Base-by-base conservation (phyloP, 2,113 vertebrate genomes). In the Hiodon tergisus region DNA sequence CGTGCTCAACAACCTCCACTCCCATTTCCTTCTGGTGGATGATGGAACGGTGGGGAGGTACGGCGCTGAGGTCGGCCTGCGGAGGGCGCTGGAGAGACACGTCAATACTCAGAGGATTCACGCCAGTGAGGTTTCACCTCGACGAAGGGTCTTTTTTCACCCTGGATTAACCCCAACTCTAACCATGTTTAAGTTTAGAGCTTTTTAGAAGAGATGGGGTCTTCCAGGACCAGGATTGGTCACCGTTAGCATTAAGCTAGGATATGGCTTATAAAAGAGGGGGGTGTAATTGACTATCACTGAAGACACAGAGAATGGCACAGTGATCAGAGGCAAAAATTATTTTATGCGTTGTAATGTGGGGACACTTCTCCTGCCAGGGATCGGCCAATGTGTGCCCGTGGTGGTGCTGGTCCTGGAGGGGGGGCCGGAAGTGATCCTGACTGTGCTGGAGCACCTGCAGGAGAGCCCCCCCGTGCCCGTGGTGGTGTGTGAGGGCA, bases 1-100 rank as follows among this genome's bases (percentile, higher is more conserved):
- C 6, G 95, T 99, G 81, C 88, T 99, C 69, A 99, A 99, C 87
- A 98, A 93, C 83, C 92, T 98, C 13, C 97, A 99, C 88, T 99
- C 97, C 52, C 97, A 99, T 86, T 99, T 99, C 88, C 92, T 99
- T 77, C 85, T 99, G 88, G 97, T 99, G 91, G 97, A 99, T 80
- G 95, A 99, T 81, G 97, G 97, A 77, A 99, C 96, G 4, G 94
- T 98, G 86, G 97, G 97, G 62, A 97, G 94, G 81, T 97, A 98
- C 4, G 97, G 97, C 2, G 93, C 95, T 16, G 97, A 99, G 91
- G 95, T 96, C 74, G 91, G 90, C 76, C 86, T 99, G 76, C 87
- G 97, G 73, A 89, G 95, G 82, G 94, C 98, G 83, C 89, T 99
- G 85, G 96, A 99, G 90, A 98, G 98, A 89, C 95, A 95, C 47